Conservation (phyloP, 1,140 invertebrate genomes). For the Coboldia fuscipes region DNA sequence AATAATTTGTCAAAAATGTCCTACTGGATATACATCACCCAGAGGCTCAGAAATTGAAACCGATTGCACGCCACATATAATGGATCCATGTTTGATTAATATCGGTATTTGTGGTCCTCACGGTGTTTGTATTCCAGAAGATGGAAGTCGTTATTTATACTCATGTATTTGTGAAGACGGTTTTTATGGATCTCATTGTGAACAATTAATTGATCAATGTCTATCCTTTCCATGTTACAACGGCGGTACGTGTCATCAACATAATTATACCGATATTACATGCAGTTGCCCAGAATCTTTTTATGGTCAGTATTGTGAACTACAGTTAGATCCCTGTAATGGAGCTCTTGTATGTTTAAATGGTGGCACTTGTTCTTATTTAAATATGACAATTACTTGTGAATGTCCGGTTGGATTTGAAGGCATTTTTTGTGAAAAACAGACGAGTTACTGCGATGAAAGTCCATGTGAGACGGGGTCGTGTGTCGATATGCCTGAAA, state of each 20-base stretch:
- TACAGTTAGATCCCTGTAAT: conserved; percentile 25
- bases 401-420: conserved; percentile 25
- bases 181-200: conserved; percentile 24
- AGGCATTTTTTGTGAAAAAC: conserved; percentile 24
- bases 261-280: background rate
- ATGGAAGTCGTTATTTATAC: conserved; percentile 12
- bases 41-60: conserved; percentile 21
- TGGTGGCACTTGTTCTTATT: conserved; percentile 23
- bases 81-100: conserved; percentile 13
- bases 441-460: conserved; percentile 21
- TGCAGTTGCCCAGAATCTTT: conserved; percentile 24
- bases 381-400: conserved; percentile 24
- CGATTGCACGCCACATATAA: conserved; percentile 25
- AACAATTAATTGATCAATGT: conserved; percentile 28
- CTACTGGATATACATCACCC: conserved; percentile 24
- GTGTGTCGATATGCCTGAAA: conserved; percentile 23
- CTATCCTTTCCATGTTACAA: conserved; percentile 27
- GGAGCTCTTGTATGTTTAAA: conserved; percentile 23
- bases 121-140: conserved; percentile 18
- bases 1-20: conserved; percentile 29
- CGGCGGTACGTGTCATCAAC: conserved; percentile 23
- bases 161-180: conserved; percentile 21
- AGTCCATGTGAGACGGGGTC: conserved; percentile 31
- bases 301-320: conserved; percentile 21
- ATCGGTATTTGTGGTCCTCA: conserved; percentile 19